Evolutionary conservation across 2,113 vertebrate species (phyloP), one percentile per base, ranked within the genome.

Genomic region (Lutjanus erythropterus): DNA sequence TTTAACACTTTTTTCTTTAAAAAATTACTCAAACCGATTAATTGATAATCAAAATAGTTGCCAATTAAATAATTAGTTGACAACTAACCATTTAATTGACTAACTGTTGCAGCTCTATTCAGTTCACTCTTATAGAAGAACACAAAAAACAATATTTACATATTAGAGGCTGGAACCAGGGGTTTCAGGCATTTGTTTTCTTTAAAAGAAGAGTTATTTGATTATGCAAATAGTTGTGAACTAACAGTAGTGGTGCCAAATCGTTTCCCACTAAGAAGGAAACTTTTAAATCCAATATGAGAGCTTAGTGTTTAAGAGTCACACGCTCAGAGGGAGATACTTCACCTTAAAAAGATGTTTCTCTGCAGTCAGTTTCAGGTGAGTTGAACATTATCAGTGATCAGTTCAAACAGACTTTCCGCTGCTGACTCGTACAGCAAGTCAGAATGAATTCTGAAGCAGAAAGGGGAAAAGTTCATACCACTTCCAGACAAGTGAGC

Each of bases 271-370:
- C 33, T 9, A 6, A 19, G 5, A 5, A 35, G 25, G 2, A 68
- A 58, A 72, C 29, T 19, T 70, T 46, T n/a, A 16, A 47, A 41
- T 11, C 41, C 12, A 71, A 59, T 6, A 8, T 14, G 2, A 66
- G 29, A 74, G 16, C 5, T 15, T 31, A 12, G 39, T 8, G 27
- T 67, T 64, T 18, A 7, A 62, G 62, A 42, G n/a, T 64, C 19
- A 31, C 12, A 19, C 12, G 2, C 9, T 27, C 16, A 47, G 6
- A 74, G 2, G 6, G 18, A 68, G 27, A 76, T 82, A 67, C 33
- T 79, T 89, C 58, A 86, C 88, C 81, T 87, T 62, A 42, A 73
- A 70, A 50, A 41, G 19, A 67, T 9, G 18, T 52, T 78, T 65
- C 68, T 47, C 74, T 27, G 76, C 50, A 44, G 69, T 35, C 31